A percentile compares a stretch with the other conserved stretches of the same genome.
phyloP scores from a whole-genome alignment of 2,797 vertebrate species.

The Sebastes matsubarae region DNA sequence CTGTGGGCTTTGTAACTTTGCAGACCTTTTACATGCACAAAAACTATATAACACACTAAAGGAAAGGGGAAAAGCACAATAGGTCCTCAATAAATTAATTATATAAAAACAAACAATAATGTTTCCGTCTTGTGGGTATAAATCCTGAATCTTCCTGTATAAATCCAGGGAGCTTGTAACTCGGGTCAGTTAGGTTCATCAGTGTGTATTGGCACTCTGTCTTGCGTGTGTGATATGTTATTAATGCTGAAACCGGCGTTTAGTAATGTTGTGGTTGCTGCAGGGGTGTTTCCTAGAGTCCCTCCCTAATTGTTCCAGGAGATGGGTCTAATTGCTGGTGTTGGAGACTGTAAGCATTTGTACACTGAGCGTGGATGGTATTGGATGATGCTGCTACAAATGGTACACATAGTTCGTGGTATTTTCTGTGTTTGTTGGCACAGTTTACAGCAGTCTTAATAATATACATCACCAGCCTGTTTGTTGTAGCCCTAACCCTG shows the following conservation, averaged over 20 bases:
- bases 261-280: not conserved
- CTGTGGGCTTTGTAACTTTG: too few species aligned
- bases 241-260: not conserved
- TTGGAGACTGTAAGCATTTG: not conserved
- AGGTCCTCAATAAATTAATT: not conserved
- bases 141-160: not conserved
- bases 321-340: not conserved
- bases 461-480: not conserved
- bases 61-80: too few species aligned
- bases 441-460: not conserved
- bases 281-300: not conserved
- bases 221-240: not conserved
- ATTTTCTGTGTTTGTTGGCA: not conserved
- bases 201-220: not conserved
- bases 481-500: not conserved
- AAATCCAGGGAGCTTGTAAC: not conserved
- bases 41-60: too few species aligned
- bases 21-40: too few species aligned
- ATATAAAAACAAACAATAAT: not conserved
- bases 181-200: not conserved
- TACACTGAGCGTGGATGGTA: not conserved
- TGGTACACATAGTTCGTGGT: not conserved
- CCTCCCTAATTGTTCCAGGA: not conserved
- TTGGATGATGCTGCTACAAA: not conserved
- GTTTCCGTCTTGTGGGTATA: not conserved